Evolutionary conservation across 2,888 invertebrate genomes (phyloP).

Genomic region (Lobophora halterata): DNA sequence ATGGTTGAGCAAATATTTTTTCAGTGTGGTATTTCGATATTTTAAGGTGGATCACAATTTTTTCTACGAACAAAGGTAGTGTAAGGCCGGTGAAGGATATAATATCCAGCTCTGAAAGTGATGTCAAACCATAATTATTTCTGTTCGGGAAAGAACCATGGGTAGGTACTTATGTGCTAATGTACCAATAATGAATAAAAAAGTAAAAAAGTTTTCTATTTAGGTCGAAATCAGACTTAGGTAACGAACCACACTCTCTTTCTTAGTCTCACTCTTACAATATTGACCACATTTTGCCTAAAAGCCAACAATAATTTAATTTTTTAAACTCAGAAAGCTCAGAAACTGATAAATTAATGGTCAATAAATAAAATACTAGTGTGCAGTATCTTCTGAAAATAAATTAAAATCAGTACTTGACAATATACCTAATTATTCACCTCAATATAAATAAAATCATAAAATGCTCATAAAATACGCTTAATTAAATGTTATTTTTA

Average conservation of each 20-base stretch:
- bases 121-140: no score
- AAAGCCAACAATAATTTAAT: slow-evolving; percentile 1
- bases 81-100: no score
- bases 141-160: no score
- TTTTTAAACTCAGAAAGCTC: slow-evolving; percentile 45
- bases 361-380: slow-evolving; percentile 40
- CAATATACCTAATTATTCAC: slow-evolving; percentile 62
- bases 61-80: no score
- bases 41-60: no score
- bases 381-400: slow-evolving; percentile 62
- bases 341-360: slow-evolving; percentile 40
- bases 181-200: slow-evolving; percentile 38
- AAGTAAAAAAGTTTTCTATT: slow-evolving; percentile 38
- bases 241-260: slow-evolving; percentile 57
- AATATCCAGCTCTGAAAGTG: no score
- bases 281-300: slow-evolving; percentile 16
- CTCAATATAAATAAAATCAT: slow-evolving; percentile 72
- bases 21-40: no score
- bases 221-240: slow-evolving; percentile 46
- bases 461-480: slow-evolving; percentile 76
- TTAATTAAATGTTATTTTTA: no score
- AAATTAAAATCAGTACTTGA: slow-evolving; percentile 65
- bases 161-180: slow-evolving; percentile 46
- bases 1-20: no score
- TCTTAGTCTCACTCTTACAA: slow-evolving; percentile 29